These are phyloP conservation scores for Drosophila helvetica DNA, from an alignment of 2,888 invertebrate species.

Conservation along the genomic window DNA sequence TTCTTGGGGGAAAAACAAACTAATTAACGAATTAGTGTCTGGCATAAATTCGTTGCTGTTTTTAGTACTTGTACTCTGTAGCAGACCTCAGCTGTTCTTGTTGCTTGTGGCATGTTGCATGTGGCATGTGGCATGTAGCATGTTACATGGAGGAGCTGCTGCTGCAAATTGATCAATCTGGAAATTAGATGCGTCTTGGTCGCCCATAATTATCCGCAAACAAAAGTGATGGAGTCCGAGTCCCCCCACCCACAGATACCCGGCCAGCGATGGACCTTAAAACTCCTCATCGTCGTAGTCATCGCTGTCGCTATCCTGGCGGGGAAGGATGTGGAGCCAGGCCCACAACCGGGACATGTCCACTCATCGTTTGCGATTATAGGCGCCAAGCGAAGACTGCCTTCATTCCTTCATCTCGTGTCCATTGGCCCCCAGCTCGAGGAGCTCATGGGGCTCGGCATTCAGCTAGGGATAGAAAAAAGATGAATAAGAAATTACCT, in stretches of 20 bases:
- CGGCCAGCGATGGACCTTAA: slow-evolving; percentile 40
- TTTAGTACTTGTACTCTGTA: slow-evolving; percentile 50
- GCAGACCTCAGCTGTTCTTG: slow-evolving; percentile 41
- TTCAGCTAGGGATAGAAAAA: slow-evolving; percentile 70
- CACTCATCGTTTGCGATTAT: slow-evolving; percentile 79
- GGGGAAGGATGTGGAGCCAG: slow-evolving; percentile 55
- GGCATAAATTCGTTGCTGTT: slow-evolving; percentile 62
- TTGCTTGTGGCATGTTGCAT: slow-evolving; percentile 2
- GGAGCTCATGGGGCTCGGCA: slow-evolving; percentile 88
- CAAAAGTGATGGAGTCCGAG: slow-evolving; percentile 46
- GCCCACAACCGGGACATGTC: slow-evolving; percentile 53
- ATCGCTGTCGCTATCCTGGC: slow-evolving; percentile 53
- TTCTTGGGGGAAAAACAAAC: slow-evolving; percentile 33
- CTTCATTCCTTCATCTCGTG: slow-evolving; percentile 84
- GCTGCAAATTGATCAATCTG: slow-evolving; percentile 50
- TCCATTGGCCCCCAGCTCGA: slow-evolving; percentile 86
- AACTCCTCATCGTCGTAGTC: slow-evolving; percentile 49
- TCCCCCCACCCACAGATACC: slow-evolving; percentile 18
- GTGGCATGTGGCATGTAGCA: no score
- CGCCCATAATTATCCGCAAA: slow-evolving; percentile 62
- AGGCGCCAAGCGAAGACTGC: slow-evolving; percentile 70
- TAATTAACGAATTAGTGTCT: slow-evolving; percentile 43
- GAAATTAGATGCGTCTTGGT: slow-evolving; percentile 64
- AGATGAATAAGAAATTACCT: neutral
- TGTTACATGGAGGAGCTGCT: slow-evolving; percentile 3